Base-by-base conservation (phyloP, 2,888 invertebrate genomes). In the Cephalotes varians region DNA sequence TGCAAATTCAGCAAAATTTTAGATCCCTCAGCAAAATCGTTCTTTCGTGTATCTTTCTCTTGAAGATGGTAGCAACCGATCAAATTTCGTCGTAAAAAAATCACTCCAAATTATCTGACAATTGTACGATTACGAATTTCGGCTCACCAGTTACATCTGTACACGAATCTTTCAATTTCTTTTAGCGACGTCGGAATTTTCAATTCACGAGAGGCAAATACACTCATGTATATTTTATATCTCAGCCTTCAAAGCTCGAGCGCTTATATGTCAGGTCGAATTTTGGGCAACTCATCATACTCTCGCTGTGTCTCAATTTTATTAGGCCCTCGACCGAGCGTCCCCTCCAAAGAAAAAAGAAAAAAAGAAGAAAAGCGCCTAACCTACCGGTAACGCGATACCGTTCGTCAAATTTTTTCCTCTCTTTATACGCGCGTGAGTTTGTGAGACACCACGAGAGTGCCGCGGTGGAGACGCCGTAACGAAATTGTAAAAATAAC, bases 401-500 rank as follows among this genome's bases (percentile, higher is more conserved):
- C 71, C 77, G 67, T 72, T 47, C 74, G 82, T 71, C 49, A 37
- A 49, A 81, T 65, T 87, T 73, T 84, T 81, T 83, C 74, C 71
- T 83, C 83, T 82, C 62, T 44, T 73, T 86, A 69, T 85, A 73
- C 82, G 74, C 73, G 79, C 85, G 83, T 80, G 74, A 73, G 64
- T 83, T 60, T 67, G 83, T 81, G 65, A 86, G 79, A 88, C 67
- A 65, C 56, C 83, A 81, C 80, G 47, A 83, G 85, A 85, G 65
- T 74, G 69, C 82, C 69, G 77, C 44, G 83, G 44, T 34, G 82
- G 77, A 74, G 82, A 62, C 69, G 67, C 83, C 85, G 71, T 88
- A 87, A 83, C 83, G 87, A 81, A 87, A 88, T 87, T 87, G 82
- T 88, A 90, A 90, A 90, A 90, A 90, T 90, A 90, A 90, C 89